A percentile compares a stretch with the other conserved stretches of the same genome.
Conservation (phyloP, 1,140 invertebrate genomes). For the Lethrus apterus region DNA sequence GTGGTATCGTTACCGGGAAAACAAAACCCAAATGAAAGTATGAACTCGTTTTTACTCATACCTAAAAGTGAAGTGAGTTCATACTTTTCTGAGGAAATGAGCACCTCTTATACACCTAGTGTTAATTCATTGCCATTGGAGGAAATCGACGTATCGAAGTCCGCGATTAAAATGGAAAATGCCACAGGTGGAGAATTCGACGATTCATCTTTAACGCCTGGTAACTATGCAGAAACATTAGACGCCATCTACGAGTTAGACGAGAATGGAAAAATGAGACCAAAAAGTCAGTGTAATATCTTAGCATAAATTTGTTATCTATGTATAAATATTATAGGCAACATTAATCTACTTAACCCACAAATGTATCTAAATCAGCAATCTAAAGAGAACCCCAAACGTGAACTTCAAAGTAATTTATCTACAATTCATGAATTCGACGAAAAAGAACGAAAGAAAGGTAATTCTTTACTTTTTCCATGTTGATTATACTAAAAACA, state of each 20-base stretch:
- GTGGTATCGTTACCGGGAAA: background rate
- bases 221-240: slow-evolving; percentile 2
- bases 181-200: background rate
- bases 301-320: background rate
- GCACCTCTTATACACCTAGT: slow-evolving; percentile 3
- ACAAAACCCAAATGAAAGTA: background rate
- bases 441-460: slow-evolving; percentile 1
- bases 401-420: background rate
- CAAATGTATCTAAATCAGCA: background rate
- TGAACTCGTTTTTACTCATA: slow-evolving; percentile 5
- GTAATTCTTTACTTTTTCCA: too few relatives aligned
- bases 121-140: slow-evolving; percentile 7
- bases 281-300: background rate
- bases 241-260: slow-evolving; percentile 5
- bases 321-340: background rate
- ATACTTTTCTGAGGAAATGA: background rate
- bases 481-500: too few relatives aligned
- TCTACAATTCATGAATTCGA: slow-evolving; percentile 5
- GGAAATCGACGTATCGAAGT: background rate
- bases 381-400: background rate
- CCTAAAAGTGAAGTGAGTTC: slow-evolving; percentile 1
- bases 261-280: slow-evolving; percentile 8
- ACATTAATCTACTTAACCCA: background rate
- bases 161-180: background rate
- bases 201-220: background rate